Conservation (phyloP, 2,888 invertebrate species). For the Pelosia muscerda region DNA sequence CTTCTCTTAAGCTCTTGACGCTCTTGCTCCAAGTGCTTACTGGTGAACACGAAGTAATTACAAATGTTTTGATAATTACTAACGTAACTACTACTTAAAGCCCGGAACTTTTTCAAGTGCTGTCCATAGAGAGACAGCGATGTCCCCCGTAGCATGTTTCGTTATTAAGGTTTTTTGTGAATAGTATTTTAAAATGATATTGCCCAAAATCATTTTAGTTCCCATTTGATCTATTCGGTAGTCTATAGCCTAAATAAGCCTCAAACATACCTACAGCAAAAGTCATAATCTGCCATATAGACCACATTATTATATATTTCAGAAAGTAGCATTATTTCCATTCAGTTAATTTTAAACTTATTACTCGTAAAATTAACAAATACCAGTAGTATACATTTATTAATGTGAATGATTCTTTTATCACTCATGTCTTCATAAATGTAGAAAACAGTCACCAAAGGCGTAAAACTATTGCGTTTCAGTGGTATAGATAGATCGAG, state of each 20-base stretch:
- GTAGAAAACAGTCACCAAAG: conserved; percentile 37
- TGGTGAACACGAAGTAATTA: conserved; percentile 42
- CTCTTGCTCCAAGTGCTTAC: conserved; percentile 41
- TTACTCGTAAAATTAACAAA: not conserved
- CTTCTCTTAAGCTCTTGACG: conserved; percentile 47
- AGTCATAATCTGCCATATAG: not conserved
- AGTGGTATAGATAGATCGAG: conserved; percentile 78
- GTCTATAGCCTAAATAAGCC: not conserved
- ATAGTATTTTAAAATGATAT: not conserved
- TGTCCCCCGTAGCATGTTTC: not conserved
- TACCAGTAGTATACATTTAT: not conserved
- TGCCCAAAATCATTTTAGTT: not conserved
- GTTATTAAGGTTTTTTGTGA: conserved; percentile 16
- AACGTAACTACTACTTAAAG: conserved; percentile 45
- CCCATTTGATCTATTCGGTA: not conserved
- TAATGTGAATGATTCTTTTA: not conserved
- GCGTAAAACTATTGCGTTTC: conserved; percentile 65
- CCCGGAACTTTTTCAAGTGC: conserved; percentile 28
- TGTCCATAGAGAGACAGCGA: conserved; percentile 18
- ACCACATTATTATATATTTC: not conserved
- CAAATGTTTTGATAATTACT: conserved; percentile 51
- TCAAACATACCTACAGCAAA: not conserved
- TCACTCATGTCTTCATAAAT: not conserved
- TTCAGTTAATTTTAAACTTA: not conserved
- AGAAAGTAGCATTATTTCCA: not conserved